Percentiles rank a stretch among this genome's conserved stretches.
phyloP scores from a whole-genome alignment of 2,113 vertebrate species.

The Myotis davidii region DNA sequence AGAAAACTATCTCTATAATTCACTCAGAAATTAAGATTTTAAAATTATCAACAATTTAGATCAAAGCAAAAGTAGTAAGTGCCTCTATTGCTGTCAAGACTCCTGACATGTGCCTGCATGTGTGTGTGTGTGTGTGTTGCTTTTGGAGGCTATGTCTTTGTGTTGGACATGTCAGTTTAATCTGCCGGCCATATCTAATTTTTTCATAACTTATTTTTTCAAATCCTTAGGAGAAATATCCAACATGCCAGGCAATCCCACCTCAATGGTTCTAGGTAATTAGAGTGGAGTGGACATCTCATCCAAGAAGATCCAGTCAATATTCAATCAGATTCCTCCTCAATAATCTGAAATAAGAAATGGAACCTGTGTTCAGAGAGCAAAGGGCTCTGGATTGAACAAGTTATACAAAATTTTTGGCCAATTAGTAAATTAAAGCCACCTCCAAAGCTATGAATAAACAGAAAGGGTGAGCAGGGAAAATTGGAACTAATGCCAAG shows the following conservation, averaged over 20 bases:
- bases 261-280: background rate
- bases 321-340: background rate
- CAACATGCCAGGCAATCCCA: background rate
- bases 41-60: slow-evolving; percentile 77
- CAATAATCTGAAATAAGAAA: background rate
- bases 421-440: background rate
- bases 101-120: background rate
- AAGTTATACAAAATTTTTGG: background rate
- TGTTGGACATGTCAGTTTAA: background rate
- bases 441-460: background rate
- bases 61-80: slow-evolving; percentile 77
- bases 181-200: background rate
- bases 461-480: background rate
- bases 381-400: background rate
- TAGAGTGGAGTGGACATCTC: background rate
- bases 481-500: background rate
- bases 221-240: background rate
- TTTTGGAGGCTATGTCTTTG: background rate
- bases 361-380: background rate
- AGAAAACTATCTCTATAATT: slow-evolving; percentile 81
- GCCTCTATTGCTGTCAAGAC: slow-evolving; percentile 54
- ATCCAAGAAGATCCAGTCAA: background rate
- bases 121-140: background rate
- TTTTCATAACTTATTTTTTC: background rate
- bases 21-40: slow-evolving; percentile 82